Percentiles rank a stretch among this genome's conserved stretches.
These are phyloP conservation scores for Heliconius charithonia DNA, from an alignment of 2,888 invertebrate species.

Conservation along the genomic window DNA sequence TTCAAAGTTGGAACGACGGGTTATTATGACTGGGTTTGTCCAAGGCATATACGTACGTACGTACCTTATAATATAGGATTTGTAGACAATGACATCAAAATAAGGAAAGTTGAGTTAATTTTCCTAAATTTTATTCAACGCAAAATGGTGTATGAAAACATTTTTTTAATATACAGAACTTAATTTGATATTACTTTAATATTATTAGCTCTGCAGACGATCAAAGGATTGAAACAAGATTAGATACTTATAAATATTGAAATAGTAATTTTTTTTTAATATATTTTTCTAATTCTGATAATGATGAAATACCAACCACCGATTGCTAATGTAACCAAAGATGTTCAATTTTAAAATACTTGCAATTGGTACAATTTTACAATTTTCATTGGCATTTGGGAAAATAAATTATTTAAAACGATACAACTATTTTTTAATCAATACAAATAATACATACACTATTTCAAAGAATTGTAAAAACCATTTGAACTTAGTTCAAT, in stretches of 20 bases:
- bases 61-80: not conserved
- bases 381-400: no score
- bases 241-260: no score
- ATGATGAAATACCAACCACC: not conserved
- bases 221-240: not conserved
- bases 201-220: not conserved
- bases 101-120: not conserved
- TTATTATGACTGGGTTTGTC: not conserved
- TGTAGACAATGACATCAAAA: not conserved
- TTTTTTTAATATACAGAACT: not conserved
- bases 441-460: no score
- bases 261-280: no score
- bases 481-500: not conserved
- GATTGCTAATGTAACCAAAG: not conserved
- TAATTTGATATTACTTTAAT: not conserved
- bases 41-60: not conserved
- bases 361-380: not conserved
- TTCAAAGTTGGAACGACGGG: not conserved
- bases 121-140: not conserved
- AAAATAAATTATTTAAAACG: not conserved
- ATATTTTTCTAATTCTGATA: no score
- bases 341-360: not conserved
- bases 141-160: not conserved
- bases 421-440: no score
- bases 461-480: not conserved